phyloP scores from a whole-genome alignment of 1,140 invertebrate species.

The Cyclina sinensis region DNA sequence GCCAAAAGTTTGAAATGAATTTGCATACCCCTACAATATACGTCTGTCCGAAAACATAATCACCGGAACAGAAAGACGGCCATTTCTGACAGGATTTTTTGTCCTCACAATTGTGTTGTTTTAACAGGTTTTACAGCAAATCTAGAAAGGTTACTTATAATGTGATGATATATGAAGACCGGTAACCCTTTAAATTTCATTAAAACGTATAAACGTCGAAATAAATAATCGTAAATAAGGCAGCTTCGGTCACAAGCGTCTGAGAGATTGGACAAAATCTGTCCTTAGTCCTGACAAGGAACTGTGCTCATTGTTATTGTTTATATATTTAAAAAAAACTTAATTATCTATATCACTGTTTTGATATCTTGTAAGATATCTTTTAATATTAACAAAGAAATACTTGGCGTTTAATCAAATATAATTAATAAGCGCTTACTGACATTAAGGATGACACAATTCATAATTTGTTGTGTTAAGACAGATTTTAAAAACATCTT shows the following conservation, averaged over 20 bases:
- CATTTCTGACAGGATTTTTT: too few relatives aligned
- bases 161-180: background rate
- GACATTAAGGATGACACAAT: background rate
- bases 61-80: too few relatives aligned
- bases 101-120: too few relatives aligned
- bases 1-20: too few relatives aligned
- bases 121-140: background rate
- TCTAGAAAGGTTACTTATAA: background rate
- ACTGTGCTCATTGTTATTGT: background rate
- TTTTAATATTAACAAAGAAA: background rate
- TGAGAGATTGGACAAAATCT: background rate
- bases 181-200: constrained; percentile 40
- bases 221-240: constrained; percentile 36
- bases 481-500: too few relatives aligned
- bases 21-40: too few relatives aligned
- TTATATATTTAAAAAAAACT: background rate
- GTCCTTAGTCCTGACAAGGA: background rate
- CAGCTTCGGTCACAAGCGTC: background rate
- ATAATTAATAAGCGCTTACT: background rate
- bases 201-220: constrained; percentile 11
- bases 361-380: background rate
- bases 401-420: constrained; percentile 11
- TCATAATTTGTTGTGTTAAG: too few relatives aligned
- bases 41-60: too few relatives aligned
- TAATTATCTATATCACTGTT: constrained; percentile 2